Base-by-base conservation (phyloP, 1,140 invertebrate species). In the Subanguina moxae region DNA sequence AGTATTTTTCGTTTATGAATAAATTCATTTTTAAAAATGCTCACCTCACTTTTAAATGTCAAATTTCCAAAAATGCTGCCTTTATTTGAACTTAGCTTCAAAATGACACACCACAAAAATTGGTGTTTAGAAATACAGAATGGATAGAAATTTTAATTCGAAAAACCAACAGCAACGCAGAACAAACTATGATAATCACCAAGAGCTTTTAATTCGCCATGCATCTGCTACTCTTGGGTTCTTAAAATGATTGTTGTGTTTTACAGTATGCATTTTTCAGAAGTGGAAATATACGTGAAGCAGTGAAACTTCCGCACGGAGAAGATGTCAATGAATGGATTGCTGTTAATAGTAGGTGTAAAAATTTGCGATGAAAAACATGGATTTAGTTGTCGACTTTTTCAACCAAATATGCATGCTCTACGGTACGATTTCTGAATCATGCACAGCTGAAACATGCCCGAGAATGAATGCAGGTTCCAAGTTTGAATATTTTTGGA, bases 341-440 rank as follows among this genome's bases (percentile, higher is more conserved):
- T 45, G 94, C 94, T 71, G 94, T 97, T 13, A 97, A 97, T 83
- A 97, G 94, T 94, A 86, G 89, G 89, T 88, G 72, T 46, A 75
- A 19, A 5, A 19, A 43, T 62, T 52, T 52, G 15, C 3, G 3
- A 52, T 7, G 25, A 8, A 30, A 32, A n/a, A 30, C 8, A 68
- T 25, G 25, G 11, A 87, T 87, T 62, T 84, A 96, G 94, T 94
- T 83, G 94, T 97, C 57, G 94, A 97, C 85, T 97, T 97, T 83
- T 97, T 97, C 84, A 97, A 97, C 84, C 94, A 98, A 88, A 97
- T 98, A 77, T 97, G 97, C 84, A 98, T 99, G 95, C 85, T 99
- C 56, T 99, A 97, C 83, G 96, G 96, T 5, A 99, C 94, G 13
- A 95, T 99, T 78, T 97, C 94, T 28, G 96, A 99, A 84, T 97